phyloP scores from a whole-genome alignment of 2,113 vertebrate genomes.

The Rhinopomastus cyanomelas region DNA sequence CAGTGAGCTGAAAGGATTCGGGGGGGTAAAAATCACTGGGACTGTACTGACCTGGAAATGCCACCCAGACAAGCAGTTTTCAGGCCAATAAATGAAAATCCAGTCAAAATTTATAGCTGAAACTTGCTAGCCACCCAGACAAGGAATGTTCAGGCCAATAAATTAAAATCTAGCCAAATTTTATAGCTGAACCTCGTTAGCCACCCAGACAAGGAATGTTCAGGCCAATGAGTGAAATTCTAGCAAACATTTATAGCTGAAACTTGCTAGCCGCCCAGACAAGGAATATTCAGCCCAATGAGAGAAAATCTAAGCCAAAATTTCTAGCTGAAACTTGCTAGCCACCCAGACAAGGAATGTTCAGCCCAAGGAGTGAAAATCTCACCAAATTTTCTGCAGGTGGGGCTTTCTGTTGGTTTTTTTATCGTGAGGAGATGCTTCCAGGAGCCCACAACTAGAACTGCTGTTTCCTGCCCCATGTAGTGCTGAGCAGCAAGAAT shows the following conservation, averaged over 20 bases:
- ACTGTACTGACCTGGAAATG: background rate
- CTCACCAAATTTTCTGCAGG: background rate
- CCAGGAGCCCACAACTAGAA: background rate
- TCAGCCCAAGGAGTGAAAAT: conserved; percentile 35
- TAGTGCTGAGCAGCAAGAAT: background rate
- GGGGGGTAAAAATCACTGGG: fast-evolving
- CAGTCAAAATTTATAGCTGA: too few relatives aligned
- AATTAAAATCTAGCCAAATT: conserved; percentile 14
- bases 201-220: too few relatives aligned
- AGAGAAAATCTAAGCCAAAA: too few relatives aligned
- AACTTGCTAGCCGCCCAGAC: too few relatives aligned
- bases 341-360: too few relatives aligned
- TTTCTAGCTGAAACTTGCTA: background rate
- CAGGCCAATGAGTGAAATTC: too few relatives aligned
- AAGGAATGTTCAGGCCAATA: too few relatives aligned
- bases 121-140: background rate
- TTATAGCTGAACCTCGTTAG: too few relatives aligned
- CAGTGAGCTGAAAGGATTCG: background rate
- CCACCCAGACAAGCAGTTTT: too few relatives aligned
- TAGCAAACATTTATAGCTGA: too few relatives aligned
- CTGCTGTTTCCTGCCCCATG: background rate
- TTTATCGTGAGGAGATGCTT: background rate
- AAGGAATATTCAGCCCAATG: too few relatives aligned
- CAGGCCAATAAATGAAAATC: too few relatives aligned
- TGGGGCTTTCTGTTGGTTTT: background rate